phyloP scores from a whole-genome alignment of 2,113 vertebrate genomes.

The Tetraodon nigroviridis region DNA sequence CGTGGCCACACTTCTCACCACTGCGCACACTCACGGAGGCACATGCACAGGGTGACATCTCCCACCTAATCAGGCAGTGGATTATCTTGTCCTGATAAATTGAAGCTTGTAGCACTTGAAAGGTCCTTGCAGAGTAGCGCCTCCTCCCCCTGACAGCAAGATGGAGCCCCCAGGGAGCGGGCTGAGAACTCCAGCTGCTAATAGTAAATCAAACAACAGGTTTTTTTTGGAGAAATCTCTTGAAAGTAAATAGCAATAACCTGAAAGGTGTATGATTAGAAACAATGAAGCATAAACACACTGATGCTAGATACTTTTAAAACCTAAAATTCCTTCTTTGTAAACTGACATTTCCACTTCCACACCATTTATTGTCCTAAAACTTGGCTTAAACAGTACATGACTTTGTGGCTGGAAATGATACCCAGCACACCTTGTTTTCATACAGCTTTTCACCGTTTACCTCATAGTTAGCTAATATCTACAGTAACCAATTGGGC shows the following conservation, averaged over 20 bases:
- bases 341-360: no score
- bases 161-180: constrained; percentile 71
- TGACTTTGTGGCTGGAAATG: no score
- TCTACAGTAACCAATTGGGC: no score
- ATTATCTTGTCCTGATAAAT: constrained; percentile 82
- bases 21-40: constrained; percentile 44
- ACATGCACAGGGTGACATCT: constrained; percentile 70
- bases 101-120: constrained; percentile 70
- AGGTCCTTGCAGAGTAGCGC: constrained; percentile 72
- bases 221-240: constrained; percentile 73
- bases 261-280: neutral
- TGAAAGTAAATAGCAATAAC: constrained; percentile 35
- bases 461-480: no score
- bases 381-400: no score
- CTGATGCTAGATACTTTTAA: no score
- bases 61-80: constrained; percentile 75
- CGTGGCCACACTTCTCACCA: constrained; percentile 3
- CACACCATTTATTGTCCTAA: no score
- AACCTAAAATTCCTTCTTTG: no score
- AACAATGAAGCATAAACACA: no score
- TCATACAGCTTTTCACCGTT: no score
- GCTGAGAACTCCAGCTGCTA: constrained; percentile 63
- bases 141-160: constrained; percentile 59
- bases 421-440: no score
- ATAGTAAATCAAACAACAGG: constrained; percentile 75